Evolutionary conservation across 2,113 vertebrate species (phyloP).

Genomic region (Nothocercus julius): DNA sequence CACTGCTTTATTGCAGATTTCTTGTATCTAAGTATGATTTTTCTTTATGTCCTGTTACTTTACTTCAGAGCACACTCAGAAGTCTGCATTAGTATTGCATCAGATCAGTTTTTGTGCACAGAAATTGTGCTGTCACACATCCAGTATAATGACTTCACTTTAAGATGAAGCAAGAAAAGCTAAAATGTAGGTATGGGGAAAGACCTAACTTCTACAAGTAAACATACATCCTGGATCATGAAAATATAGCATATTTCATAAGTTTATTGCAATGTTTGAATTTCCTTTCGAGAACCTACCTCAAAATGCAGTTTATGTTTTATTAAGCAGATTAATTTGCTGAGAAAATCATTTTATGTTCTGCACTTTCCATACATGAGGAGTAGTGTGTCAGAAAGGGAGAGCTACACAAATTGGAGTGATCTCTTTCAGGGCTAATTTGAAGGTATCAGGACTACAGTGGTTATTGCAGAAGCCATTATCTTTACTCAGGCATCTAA

Average conservation of each 20-base stretch:
- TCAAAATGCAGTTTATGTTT: not conserved
- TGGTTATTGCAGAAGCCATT: conserved; percentile 11
- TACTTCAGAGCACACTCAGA: not conserved
- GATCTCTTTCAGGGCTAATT: not conserved
- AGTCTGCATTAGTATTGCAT: not conserved
- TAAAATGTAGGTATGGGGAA: not conserved
- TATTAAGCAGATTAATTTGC: not conserved
- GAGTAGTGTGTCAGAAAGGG: not conserved
- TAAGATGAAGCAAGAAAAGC: not conserved
- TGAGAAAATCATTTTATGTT: not conserved
- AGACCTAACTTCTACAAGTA: not conserved
- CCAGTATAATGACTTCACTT: not conserved
- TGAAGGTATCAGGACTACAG: not conserved
- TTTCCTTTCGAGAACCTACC: not conserved
- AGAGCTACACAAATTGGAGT: not conserved
- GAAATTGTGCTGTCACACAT: not conserved
- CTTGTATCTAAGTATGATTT: conserved; percentile 4
- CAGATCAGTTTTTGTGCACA: not conserved
- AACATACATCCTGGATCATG: not conserved
- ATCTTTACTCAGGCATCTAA: not conserved
- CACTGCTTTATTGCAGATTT: not conserved
- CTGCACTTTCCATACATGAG: not conserved
- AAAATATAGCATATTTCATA: not conserved
- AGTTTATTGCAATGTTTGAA: not conserved
- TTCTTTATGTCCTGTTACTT: not conserved